These are phyloP conservation scores for Patella depressa DNA, from an alignment of 2,888 invertebrate genomes.

Conservation along the genomic window DNA sequence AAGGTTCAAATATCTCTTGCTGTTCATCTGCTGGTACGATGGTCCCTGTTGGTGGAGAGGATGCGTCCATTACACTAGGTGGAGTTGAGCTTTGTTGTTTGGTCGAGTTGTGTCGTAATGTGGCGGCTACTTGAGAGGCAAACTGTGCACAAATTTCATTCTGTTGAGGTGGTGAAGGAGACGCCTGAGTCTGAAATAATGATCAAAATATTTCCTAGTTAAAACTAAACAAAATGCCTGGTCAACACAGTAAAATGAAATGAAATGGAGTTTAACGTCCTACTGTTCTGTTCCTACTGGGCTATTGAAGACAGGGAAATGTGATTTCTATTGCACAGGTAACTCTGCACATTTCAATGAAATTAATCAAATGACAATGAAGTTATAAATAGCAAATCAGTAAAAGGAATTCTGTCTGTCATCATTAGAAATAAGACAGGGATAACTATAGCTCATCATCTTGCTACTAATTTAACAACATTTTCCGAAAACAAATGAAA, in stretches of 20 bases:
- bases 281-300: too few relatives aligned
- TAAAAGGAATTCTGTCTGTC: neutral
- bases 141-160: slow-evolving; percentile 57
- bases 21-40: too few relatives aligned
- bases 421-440: neutral
- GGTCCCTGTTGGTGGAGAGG: neutral
- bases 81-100: neutral
- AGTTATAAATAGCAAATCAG: neutral
- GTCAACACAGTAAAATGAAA: too few relatives aligned
- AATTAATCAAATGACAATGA: too few relatives aligned
- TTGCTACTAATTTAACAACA: neutral
- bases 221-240: too few relatives aligned
- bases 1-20: too few relatives aligned
- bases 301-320: too few relatives aligned
- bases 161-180: slow-evolving; percentile 23
- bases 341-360: slow-evolving; percentile 13
- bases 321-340: too few relatives aligned
- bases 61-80: neutral
- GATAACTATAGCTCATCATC: slow-evolving; percentile 10
- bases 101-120: slow-evolving; percentile 28
- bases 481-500: neutral
- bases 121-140: slow-evolving; percentile 57
- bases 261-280: too few relatives aligned
- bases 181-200: too few relatives aligned
- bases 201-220: too few relatives aligned